Conservation (phyloP, 1,140 invertebrate species). For the Apolygus lucorum region DNA sequence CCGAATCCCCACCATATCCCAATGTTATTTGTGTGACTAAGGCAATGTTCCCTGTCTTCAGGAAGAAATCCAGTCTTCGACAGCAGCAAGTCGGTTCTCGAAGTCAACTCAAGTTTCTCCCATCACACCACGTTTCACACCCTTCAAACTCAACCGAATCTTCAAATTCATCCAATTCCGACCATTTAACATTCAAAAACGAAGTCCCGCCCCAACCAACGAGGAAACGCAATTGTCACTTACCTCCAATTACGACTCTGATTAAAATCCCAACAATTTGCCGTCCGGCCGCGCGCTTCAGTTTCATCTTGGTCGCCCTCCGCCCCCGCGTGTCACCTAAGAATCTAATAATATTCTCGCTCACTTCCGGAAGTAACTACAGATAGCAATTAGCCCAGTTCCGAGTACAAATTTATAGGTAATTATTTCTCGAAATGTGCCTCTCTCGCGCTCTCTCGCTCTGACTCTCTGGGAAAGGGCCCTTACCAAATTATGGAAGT, state of each 20-base stretch:
- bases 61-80: too few relatives aligned
- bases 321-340: neutral
- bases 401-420: conserved; percentile 19
- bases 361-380: conserved; percentile 13
- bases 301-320: neutral
- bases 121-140: too few relatives aligned
- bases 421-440: conserved; percentile 21
- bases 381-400: conserved; percentile 20
- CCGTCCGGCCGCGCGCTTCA: neutral
- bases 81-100: too few relatives aligned
- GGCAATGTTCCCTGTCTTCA: too few relatives aligned
- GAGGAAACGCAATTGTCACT: conserved; percentile 22
- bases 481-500: conserved; percentile 22
- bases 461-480: neutral
- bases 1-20: too few relatives aligned
- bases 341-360: conserved; percentile 19
- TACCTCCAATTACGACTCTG: conserved; percentile 13
- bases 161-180: too few relatives aligned
- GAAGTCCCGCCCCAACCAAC: too few relatives aligned
- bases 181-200: too few relatives aligned
- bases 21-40: too few relatives aligned
- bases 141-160: too few relatives aligned
- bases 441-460: too few relatives aligned
- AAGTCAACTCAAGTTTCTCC: too few relatives aligned
- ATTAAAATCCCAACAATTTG: conserved; percentile 8